Evolutionary conservation across 2,888 invertebrate genomes (phyloP).

Genomic region (Gastrophysa polygoni): DNA sequence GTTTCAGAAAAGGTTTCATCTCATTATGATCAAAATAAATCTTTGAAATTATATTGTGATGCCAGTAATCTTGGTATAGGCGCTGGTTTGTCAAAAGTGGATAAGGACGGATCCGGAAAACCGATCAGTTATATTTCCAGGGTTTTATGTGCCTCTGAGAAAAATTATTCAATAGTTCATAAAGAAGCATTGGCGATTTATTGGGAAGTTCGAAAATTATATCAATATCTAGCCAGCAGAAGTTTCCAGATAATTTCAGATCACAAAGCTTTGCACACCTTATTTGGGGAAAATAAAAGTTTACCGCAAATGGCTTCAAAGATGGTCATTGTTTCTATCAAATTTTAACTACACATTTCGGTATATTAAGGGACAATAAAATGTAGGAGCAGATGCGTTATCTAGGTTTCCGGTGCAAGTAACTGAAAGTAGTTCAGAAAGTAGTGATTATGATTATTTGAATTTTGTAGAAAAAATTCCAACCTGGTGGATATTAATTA

Average conservation of each 20-base stretch:
- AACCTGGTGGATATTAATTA: slow-evolving; percentile 3
- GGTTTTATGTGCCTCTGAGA: too few species aligned
- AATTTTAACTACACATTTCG: slow-evolving; percentile 31
- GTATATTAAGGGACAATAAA: slow-evolving; percentile 18
- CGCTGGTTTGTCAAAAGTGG: neutral
- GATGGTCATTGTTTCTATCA: slow-evolving; percentile 31
- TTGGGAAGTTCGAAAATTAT: neutral
- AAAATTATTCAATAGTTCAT: neutral
- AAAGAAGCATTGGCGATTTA: neutral
- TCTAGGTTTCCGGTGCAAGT: neutral
- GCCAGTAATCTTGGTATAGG: neutral
- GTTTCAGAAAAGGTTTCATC: neutral
- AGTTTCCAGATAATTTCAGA: slow-evolving; percentile 2
- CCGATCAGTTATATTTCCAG: neutral
- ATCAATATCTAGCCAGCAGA: neutral
- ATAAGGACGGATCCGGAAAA: neutral
- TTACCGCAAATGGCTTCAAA: slow-evolving; percentile 46
- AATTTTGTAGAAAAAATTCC: slow-evolving; percentile 13
- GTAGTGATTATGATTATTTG: slow-evolving; percentile 19
- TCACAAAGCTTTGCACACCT: slow-evolving; percentile 6
- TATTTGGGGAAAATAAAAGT: slow-evolving; percentile 18
- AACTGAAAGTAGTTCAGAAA: neutral
- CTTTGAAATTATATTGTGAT: too few species aligned
- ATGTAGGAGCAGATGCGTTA: neutral
- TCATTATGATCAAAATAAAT: slow-evolving; percentile 5